These are phyloP conservation scores for Alouatta caraya DNA, from an alignment of 2,797 vertebrate species.

Conservation along the genomic window DNA sequence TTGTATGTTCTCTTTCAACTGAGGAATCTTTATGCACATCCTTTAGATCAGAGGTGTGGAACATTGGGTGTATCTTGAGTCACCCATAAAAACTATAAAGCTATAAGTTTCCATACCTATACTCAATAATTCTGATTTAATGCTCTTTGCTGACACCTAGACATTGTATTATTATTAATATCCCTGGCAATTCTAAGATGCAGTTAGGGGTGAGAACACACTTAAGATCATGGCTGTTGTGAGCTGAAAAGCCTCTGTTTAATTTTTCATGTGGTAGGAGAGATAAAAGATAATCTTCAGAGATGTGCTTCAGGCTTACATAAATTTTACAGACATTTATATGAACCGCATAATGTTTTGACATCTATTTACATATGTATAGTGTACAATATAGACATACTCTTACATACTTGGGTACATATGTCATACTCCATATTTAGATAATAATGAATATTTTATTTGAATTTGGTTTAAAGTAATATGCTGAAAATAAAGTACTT, in stretches of 20 bases:
- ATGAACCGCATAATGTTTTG: neutral
- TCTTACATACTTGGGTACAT: neutral
- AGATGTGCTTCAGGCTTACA: neutral
- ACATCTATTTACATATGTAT: neutral
- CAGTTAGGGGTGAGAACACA: neutral
- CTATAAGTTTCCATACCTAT: neutral
- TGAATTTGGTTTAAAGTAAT: slow-evolving; percentile 7
- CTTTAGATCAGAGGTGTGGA: neutral
- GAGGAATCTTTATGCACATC: neutral
- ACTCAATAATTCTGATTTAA: neutral
- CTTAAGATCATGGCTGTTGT: neutral
- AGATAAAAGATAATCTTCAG: neutral
- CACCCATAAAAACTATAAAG: neutral
- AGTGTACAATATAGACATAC: neutral
- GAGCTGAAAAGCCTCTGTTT: neutral
- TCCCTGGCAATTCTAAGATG: neutral
- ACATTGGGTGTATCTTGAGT: neutral
- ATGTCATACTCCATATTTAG: neutral
- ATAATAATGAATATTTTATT: neutral
- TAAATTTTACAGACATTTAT: neutral
- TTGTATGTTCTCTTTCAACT: neutral
- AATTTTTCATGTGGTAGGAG: neutral
- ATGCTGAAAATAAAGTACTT: neutral
- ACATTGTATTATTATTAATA: neutral
- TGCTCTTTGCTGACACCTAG: neutral